Base-by-base conservation (phyloP, 2,113 vertebrate genomes). In the Xerus inauris region DNA sequence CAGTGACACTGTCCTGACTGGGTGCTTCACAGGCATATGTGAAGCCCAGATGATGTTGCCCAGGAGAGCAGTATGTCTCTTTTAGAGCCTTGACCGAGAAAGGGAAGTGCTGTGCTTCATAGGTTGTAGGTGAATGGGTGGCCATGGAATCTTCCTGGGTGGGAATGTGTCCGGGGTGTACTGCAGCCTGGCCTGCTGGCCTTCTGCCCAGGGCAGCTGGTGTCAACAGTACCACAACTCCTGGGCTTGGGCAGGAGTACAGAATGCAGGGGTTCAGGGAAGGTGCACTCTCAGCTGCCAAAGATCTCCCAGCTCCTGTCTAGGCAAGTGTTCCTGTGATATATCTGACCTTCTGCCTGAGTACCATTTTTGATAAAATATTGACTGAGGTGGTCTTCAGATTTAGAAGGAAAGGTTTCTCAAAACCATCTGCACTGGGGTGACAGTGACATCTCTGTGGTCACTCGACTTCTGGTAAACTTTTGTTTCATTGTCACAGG, bases 401-500 rank as follows among this genome's bases (percentile, higher is more conserved):
- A 88, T 82, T 88, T 75, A 75, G 59, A 95, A 35, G 32, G 42
- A 83, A 67, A 77, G 40, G 45, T 75, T 88, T 51, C 79, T 95
- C 24, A 75, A 45, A 92, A 77, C 49, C 24, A 1, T 82, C 32
- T 30, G 14, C 17, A 5, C 40, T 35, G 6, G 19, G 16, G 6
- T 81, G 47, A 28, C 3, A 1, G 32, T 77, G 59, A 12, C 12
- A 2, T 76, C 67, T 94, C 67, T 79, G 2, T 92, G 69, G 8
- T 65, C 7, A 26, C 59, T 45, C 77, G 30, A 72, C 79, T 75
- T 84, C 6, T 80, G 80, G 40, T 17, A 6, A 95, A 38, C 17
- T 71, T 90, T 40, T 17, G 0, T 94, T 86, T 94, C 91, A 24
- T 95, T 79, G 35, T 92, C 28, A 75, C 96, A 99, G 99, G 99